These are phyloP conservation scores for Ceratosolen solmsi DNA, from an alignment of 1,140 invertebrate species.

Conservation along the genomic window DNA sequence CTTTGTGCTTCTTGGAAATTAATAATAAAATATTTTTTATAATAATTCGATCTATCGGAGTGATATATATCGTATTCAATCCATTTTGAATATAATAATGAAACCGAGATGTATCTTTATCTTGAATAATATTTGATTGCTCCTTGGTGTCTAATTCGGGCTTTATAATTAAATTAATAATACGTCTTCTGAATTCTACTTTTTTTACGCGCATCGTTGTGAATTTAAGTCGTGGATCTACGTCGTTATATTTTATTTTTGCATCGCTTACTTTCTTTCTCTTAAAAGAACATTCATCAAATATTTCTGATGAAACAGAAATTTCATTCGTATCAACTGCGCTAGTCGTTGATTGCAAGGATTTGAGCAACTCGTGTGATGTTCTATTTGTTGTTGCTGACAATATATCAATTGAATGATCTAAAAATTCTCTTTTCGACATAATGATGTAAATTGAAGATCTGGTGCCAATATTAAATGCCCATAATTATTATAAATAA, in stretches of 20 bases:
- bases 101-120: slow-evolving; percentile 11
- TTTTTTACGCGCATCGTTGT: slow-evolving; percentile 35
- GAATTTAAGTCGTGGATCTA: not conserved
- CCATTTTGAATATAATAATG: slow-evolving; percentile 85
- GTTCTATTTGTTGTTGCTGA: not conserved
- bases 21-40: slow-evolving; percentile 73
- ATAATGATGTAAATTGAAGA: not conserved
- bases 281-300: not conserved
- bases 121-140: not conserved
- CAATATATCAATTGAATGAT: too few relatives aligned
- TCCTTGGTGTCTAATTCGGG: slow-evolving; percentile 62
- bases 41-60: slow-evolving; percentile 80
- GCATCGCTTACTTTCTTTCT: not conserved
- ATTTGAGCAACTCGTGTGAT: not conserved
- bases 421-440: not conserved
- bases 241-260: not conserved
- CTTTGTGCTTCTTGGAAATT: slow-evolving; percentile 72
- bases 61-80: slow-evolving; percentile 89
- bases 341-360: not conserved
- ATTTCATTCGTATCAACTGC: slow-evolving; percentile 1
- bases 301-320: not conserved
- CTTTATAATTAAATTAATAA: slow-evolving; percentile 83
- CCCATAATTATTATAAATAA: too few relatives aligned
- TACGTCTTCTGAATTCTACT: slow-evolving; percentile 72
- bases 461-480: too few relatives aligned